Base-by-base conservation (phyloP, 2,797 vertebrate genomes). In the Denticeps clupeoides region DNA sequence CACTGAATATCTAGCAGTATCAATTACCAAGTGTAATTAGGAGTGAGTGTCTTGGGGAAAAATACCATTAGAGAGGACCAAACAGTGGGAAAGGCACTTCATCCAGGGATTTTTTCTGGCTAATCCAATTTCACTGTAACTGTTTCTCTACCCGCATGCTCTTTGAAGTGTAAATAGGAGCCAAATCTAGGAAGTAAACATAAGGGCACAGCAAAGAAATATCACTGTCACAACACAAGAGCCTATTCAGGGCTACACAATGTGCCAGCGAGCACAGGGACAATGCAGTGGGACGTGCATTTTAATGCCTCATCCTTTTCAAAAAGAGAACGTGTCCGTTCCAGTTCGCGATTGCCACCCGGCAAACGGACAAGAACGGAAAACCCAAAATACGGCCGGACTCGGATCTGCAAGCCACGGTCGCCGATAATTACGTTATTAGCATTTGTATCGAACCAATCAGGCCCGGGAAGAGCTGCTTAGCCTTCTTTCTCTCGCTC, bases 161-260 rank as follows among this genome's bases (percentile, higher is more conserved):
- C 71, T 76, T 79, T 79, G 74, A 79, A 72, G 74, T 79, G 70
- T 53, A 75, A 79, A 75, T 72, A 55, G 32, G 55, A 58, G 59
- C 41, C 41, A 49, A 70, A 69, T 46, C 45, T 40, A 50, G 68
- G 55, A 45, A 51, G 64, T 66, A 65, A 67, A 66, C 55, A 62
- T 38, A 28, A 40, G 24, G 22, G 38, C 26, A 45, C 51, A 57
- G 66, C 59, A 56, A 35, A 48, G 55, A 45, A 35, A 47, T 31
- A 49, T 47, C 28, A 56, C 33, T 35, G 33, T 35, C 44, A 46
- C 49, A 28, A 35, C 47, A 53, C 27, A 46, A 55, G 24, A 28
- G 24, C 12, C 24, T 24, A 50, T 55, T 64, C 37, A 46, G 24
- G 24, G 19, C 38, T 46, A 54, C 49, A 59, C 46, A 56, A 41